Evolutionary conservation across 2,797 vertebrate species (phyloP), one percentile per base, ranked within the genome.

Genomic region (Phoeniculus purpureus): DNA sequence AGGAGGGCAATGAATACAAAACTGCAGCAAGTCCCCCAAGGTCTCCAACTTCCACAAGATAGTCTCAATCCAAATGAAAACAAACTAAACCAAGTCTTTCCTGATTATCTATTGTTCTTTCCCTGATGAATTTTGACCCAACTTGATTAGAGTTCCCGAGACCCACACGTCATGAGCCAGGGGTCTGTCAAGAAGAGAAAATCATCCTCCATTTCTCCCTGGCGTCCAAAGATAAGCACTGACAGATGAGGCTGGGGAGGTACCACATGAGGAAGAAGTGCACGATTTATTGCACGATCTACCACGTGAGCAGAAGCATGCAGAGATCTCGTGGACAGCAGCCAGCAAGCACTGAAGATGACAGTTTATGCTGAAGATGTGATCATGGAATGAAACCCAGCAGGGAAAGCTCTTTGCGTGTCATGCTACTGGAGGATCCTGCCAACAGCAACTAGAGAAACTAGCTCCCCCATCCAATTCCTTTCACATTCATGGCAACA

Each of bases 401-500:
- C 50, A 52, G 59, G 51, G n/a, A 81, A 82, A 78, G 50, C 18
- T 64, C 61, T 74, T 79, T 62, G 55, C 37, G 5, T 32, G 48
- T 12, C 0, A 0, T 43, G n/a, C 23, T 82, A 25, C 18, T 81
- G 70, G 31, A 62, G 62, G n/a, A 15, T 68, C 19, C 18, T 72
- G 37, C 55, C 55, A 85, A 40, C 6, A 77, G 20, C 40, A 85
- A 90, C 21, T 6, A 55, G 61, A 62, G 40, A 83, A 71, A 74
- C 29, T 1, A 0, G 34, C 17, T 75, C 12, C 17, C 27, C 27
- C 1, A 0, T 58, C 11, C 62, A 76, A 9, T 45, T 86, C 26
- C 20, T 56, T 90, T 73, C 52, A 51, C 45, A 84, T 68, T 16
- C 23, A 47, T 29, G 45, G 34, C 34, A 70, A 18, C 20, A 70